Evolutionary conservation across 2,888 invertebrate species (phyloP).

Genomic region (Leuctra nigra): DNA sequence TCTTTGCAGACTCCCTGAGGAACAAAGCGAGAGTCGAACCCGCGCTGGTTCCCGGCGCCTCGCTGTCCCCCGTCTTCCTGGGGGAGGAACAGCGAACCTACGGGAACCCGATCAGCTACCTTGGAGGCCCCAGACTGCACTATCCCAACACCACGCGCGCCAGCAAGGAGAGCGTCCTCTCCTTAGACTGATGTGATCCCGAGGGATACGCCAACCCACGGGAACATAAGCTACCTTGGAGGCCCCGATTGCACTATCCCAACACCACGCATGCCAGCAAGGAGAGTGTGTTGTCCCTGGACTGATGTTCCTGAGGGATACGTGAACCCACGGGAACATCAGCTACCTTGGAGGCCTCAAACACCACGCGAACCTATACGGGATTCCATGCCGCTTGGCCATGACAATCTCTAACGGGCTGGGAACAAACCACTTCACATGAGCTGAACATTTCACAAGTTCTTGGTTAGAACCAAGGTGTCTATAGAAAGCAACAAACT

Average conservation of each 20-base stretch:
- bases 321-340: too few relatives aligned
- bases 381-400: too few relatives aligned
- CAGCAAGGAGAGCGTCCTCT: slow-evolving; percentile 61
- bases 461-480: too few relatives aligned
- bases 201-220: too few relatives aligned
- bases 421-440: too few relatives aligned
- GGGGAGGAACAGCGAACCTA: slow-evolving; percentile 50
- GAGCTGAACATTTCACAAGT: too few relatives aligned
- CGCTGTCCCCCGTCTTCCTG: slow-evolving; percentile 45
- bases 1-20: slow-evolving; percentile 12
- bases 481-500: too few relatives aligned
- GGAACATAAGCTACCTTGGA: slow-evolving; percentile 63
- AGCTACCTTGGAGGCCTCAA: too few relatives aligned
- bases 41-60: slow-evolving; percentile 9
- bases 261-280: slow-evolving; percentile 50
- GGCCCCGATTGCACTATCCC: slow-evolving; percentile 48
- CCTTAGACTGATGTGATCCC: slow-evolving; percentile 52
- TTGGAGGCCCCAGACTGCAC: slow-evolving; percentile 54
- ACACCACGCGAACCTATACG: too few relatives aligned
- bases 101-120: slow-evolving; percentile 61
- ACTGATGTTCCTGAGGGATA: too few relatives aligned
- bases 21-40: neutral
- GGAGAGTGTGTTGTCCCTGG: slow-evolving; percentile 61
- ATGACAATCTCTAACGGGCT: too few relatives aligned
- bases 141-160: slow-evolving; percentile 43